phyloP scores from a whole-genome alignment of 2,113 vertebrate species.

The Anhinga rufa region DNA sequence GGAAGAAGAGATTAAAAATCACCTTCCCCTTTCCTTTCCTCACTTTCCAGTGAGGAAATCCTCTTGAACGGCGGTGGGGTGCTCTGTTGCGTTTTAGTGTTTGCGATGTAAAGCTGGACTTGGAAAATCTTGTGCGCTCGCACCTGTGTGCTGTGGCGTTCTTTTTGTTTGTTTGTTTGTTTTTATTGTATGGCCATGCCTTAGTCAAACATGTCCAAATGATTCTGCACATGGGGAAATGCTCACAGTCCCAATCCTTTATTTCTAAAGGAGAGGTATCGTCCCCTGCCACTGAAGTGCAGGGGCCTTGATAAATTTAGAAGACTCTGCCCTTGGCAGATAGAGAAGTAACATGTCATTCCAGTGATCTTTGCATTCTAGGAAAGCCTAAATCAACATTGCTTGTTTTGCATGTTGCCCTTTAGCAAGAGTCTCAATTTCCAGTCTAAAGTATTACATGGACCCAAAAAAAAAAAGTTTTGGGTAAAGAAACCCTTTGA shows the following conservation, averaged over 20 bases:
- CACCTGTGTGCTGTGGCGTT: neutral
- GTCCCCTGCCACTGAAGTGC: neutral
- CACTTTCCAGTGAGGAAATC: accelerated
- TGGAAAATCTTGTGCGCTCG: neutral
- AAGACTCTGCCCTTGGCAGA: constrained; percentile 42
- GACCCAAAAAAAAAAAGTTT: neutral
- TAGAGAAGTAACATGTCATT: constrained; percentile 22
- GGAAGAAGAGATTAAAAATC: neutral
- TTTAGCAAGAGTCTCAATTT: neutral
- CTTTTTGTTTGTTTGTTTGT: neutral
- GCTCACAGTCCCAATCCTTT: neutral
- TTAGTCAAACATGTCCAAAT: neutral
- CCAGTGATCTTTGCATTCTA: constrained; percentile 47
- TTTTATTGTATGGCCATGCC: neutral
- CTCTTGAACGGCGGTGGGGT: neutral
- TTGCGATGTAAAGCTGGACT: neutral
- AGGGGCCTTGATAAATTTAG: constrained; percentile 30
- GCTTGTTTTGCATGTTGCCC: neutral
- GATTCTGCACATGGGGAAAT: neutral
- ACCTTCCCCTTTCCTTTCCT: neutral
- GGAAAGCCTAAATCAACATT: constrained; percentile 49
- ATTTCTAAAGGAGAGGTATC: neutral
- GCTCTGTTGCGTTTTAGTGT: neutral
- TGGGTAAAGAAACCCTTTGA: neutral
- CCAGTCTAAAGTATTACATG: neutral